Evolutionary conservation across 2,888 invertebrate genomes (phyloP), one percentile per base, ranked within the genome.

Genomic region (Cheilosia impressa): DNA sequence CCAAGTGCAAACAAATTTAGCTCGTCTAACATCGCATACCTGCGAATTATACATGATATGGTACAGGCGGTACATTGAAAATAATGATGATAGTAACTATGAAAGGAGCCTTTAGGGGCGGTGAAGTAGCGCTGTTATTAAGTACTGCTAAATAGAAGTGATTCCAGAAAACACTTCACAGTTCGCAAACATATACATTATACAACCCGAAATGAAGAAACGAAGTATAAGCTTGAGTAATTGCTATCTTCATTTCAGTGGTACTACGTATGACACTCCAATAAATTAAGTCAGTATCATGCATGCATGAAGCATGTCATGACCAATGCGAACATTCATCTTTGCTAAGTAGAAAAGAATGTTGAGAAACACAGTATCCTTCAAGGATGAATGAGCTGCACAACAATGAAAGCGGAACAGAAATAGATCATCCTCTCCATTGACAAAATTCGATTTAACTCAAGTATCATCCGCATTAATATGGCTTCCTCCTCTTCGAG

Each of bases 371-470:
- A 15, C 15, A 45, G 17, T 47, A 38, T 27, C 15, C 45, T 72
- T 57, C 13, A 58, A 72, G 57, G 57, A 65, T 72, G 55, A 75
- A 68, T 47, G 63, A 22, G 63, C 63, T 31, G 58, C 22, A 50
- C 47, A 69, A 69, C 69, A 81, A 63, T 50, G 57, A 69, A 52
- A 65, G 45, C 43, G 43, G 43, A 69, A 76, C 50, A 50, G 55
- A 62, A 57, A 62, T 69, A 75, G 71, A 72, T 77, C 47, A 72
- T 82, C 71, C 71, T 31, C 22, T 72, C 53, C 62, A 78, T 83
- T 83, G 62, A 63, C 73, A 65, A 69, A 69, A 83, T 69, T 73
- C 79, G 68, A 83, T 78, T 83, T 83, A 83, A 72, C 50, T 72
- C 55, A 72, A 83, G 72, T 65, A 72, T 83, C 72, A 72, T 66